Evolutionary conservation across 2,797 vertebrate species (phyloP).

Genomic region (Craterocephalus amniculus): DNA sequence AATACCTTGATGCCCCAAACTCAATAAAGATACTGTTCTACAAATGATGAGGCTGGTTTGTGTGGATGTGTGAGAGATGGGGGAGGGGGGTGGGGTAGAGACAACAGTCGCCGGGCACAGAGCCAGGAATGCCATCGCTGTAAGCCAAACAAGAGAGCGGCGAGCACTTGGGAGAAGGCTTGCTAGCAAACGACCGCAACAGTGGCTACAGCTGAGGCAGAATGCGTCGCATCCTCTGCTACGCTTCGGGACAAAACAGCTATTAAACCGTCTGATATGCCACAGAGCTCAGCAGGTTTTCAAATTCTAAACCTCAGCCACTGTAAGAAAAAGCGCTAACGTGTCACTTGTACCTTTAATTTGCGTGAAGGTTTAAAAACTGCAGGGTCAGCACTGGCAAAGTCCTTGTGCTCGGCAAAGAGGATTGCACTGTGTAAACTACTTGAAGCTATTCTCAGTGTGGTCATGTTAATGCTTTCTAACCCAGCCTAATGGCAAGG

Average conservation of each 20-base stretch:
- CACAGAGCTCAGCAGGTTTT: slow-evolving; percentile 22
- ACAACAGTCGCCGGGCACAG: slow-evolving; percentile 77
- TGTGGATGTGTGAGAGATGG: slow-evolving; percentile 41
- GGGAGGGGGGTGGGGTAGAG: slow-evolving; percentile 65
- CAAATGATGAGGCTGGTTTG: slow-evolving; percentile 50
- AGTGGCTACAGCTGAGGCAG: slow-evolving; percentile 39
- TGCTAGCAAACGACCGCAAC: slow-evolving; percentile 64
- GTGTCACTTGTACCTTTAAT: slow-evolving; percentile 10
- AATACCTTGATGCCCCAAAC: slow-evolving; percentile 47
- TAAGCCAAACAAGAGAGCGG: slow-evolving; percentile 78
- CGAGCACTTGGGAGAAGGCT: slow-evolving; percentile 68
- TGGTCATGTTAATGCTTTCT: slow-evolving; percentile 71
- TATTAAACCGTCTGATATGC: slow-evolving; percentile 19
- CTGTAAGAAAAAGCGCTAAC: background rate
- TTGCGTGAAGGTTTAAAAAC: slow-evolving; percentile 54
- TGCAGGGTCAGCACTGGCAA: slow-evolving; percentile 63
- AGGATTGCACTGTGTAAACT: slow-evolving; percentile 72
- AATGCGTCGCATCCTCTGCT: slow-evolving; percentile 38
- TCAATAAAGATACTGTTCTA: slow-evolving; percentile 41
- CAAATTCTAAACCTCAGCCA: slow-evolving; percentile 18
- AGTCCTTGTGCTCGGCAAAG: slow-evolving; percentile 67
- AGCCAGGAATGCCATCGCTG: slow-evolving; percentile 84
- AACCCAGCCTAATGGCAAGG: slow-evolving; percentile 59
- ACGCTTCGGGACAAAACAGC: slow-evolving; percentile 23
- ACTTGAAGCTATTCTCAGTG: slow-evolving; percentile 75